Evolutionary conservation across 1,140 invertebrate species (phyloP), one percentile per base, ranked within the genome.

Genomic region (Hylaeus volcanicus): DNA sequence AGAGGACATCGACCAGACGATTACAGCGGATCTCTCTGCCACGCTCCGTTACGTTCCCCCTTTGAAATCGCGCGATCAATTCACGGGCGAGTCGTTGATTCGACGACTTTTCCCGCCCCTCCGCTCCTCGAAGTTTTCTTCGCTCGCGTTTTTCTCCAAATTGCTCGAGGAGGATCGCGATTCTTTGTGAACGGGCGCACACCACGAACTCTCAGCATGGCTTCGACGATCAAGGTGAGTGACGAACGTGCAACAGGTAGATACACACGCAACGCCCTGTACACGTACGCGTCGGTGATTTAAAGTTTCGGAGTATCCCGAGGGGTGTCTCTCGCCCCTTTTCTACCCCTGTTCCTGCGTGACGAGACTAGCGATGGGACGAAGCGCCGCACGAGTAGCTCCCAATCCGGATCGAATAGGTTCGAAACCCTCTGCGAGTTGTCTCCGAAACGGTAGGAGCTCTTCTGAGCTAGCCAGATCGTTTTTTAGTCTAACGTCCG

Each of bases 181-280:
- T 15, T 71, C 37, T 43, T 12, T 12, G 6, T 12, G n/a, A 64
- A 51, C 51, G n/a, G 58, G 51, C 78, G 74, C 60, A 15, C 58
- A 55, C 37, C 61, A 6, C 51, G n/a, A 11, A 68, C 51, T 72
- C 84, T 85, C 80, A 76, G 51, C 75, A 89, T 89, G 88, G 74
- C 83, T 87, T 74, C 68, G 72, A 64, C 88, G 79, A 89, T 89
- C 88, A 89, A 89, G 88, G 88, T 89, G 84, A 88, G 88, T 89
- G 85, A 87, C 81, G 85, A 80, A 88, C 80, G 83, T 74, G 85
- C 87, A 89, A 89, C 85, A 87, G 86, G 86, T 88, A 81, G 86
- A 88, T 74, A 84, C 81, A 83, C 81, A 65, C 81, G 84, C 73
- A 79, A 37, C 9, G 48, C 41, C n/a, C 15, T 55, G 68, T 64